Base-by-base conservation (phyloP, 2,888 invertebrate genomes). In the Drosophila anomalata region DNA sequence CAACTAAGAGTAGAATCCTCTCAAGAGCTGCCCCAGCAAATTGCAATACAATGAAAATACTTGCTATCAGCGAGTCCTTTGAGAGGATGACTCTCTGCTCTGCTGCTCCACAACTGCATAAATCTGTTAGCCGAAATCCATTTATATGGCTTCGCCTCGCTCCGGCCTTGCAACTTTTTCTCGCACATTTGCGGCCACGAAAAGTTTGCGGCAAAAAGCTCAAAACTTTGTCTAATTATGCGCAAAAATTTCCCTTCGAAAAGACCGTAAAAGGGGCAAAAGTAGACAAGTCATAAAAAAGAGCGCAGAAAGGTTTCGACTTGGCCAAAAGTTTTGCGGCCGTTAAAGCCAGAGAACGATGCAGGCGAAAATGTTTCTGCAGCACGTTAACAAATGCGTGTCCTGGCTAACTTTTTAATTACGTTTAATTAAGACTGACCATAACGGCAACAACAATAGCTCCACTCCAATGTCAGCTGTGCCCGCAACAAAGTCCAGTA, bases 171-270 rank as follows among this genome's bases (percentile, higher is more conserved):
- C 6, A 65, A 65, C 54, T 65, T 65, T 63, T 63, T 54, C 54
- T 69, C 55, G 73, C 82, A 79, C 82, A 81, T 84, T 81, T 82
- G 77, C 55, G 79, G 70, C 78, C 51, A 33, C 53, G 29, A 72
- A 85, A 81, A 74, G 47, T 79, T 81, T 76, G 29, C 22, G 46
- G 54, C 24, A 48, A 33, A 65, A 54, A 47, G 54, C 57, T 51
- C 52, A 50, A 75, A 82, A 81, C 79, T 82, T 84, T 80, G 75
- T 85, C 82, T 84, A 83, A 83, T 83, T 83, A 83, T 85, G 82
- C 82, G 80, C 77, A 78, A 78, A 68, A 83, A 82, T 84, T 84
- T 77, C 66, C 65, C 78, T 67, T 62, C 39, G 72, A 77, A 84
- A 75, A 78, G 79, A 79, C 84, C 82, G 77, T 83, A 84, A 84